These are phyloP conservation scores for Microchirus variegatus DNA, from an alignment of 2,797 vertebrate species.

Conservation along the genomic window DNA sequence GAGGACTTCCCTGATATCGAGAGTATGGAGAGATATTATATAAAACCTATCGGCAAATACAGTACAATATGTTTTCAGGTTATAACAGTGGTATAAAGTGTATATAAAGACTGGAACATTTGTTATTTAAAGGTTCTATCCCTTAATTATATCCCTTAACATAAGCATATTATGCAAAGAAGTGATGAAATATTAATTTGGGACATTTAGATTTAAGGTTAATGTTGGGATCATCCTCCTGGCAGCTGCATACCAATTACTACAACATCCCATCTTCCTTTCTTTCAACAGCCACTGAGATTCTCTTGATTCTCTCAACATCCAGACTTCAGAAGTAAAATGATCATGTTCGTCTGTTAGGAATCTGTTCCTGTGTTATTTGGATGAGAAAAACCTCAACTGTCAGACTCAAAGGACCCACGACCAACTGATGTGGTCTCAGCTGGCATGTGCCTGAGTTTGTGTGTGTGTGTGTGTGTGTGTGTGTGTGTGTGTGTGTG, in stretches of 20 bases:
- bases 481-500: too few species aligned
- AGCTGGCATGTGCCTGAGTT: slow-evolving; percentile 19
- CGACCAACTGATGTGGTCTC: slow-evolving; percentile 42
- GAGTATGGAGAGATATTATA: too few species aligned
- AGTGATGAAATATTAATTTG: background rate
- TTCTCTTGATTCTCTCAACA: background rate
- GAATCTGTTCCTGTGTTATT: slow-evolving; percentile 7
- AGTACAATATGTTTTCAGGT: too few species aligned
- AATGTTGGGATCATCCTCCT: background rate
- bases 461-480: slow-evolving; percentile 20
- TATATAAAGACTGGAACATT: background rate
- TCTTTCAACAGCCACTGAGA: background rate
- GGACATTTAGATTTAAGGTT: background rate
- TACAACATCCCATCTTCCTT: background rate
- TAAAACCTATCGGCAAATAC: too few species aligned
- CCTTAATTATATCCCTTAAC: background rate
- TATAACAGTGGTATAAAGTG: background rate
- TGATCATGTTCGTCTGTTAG: background rate
- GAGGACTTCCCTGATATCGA: slow-evolving; percentile 13
- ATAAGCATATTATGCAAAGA: background rate
- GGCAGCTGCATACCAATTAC: background rate
- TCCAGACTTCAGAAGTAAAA: slow-evolving; percentile 4
- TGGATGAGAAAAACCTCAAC: slow-evolving; percentile 23
- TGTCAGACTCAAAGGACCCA: slow-evolving; percentile 18
- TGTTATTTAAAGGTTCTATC: background rate